Evolutionary conservation across 2,113 vertebrate genomes (phyloP).

Genomic region (Suricata suricatta): DNA sequence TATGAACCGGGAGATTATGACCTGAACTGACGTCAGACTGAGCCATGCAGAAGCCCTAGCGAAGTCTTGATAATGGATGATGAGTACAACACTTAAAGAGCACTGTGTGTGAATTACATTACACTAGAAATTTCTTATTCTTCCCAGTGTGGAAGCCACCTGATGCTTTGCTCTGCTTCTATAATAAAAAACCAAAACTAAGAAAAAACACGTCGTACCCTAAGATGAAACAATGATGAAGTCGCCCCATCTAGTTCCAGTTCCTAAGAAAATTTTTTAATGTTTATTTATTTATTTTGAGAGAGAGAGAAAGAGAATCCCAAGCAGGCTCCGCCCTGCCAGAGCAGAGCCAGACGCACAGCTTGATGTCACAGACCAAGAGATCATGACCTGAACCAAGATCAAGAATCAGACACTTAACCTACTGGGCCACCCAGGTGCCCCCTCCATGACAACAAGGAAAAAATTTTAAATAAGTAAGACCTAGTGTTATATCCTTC

Average conservation of each 20-base stretch:
- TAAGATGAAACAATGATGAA: not conserved
- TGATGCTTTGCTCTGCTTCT: not conserved
- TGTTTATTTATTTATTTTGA: too few species aligned
- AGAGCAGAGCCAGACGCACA: too few species aligned
- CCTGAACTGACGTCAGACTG: too few species aligned
- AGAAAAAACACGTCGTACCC: constrained; percentile 17
- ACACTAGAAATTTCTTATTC: not conserved
- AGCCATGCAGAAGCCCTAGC: too few species aligned
- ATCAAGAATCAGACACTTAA: too few species aligned
- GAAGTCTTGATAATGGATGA: not conserved
- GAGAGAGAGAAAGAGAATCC: too few species aligned
- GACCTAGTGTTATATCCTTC: not conserved
- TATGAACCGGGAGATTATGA: too few species aligned
- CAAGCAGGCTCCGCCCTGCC: too few species aligned
- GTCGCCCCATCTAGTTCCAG: not conserved
- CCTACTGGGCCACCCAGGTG: too few species aligned
- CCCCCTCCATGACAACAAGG: not conserved
- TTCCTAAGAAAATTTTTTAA: not conserved
- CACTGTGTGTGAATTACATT: not conserved
- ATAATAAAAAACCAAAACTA: not conserved
- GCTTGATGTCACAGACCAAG: too few species aligned
- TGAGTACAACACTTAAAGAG: not conserved
- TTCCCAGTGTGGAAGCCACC: not conserved
- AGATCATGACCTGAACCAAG: too few species aligned
- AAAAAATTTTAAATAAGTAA: not conserved